Evolutionary conservation across 2,797 vertebrate species (phyloP).

Genomic region (Petrocephalus schoutedeni): DNA sequence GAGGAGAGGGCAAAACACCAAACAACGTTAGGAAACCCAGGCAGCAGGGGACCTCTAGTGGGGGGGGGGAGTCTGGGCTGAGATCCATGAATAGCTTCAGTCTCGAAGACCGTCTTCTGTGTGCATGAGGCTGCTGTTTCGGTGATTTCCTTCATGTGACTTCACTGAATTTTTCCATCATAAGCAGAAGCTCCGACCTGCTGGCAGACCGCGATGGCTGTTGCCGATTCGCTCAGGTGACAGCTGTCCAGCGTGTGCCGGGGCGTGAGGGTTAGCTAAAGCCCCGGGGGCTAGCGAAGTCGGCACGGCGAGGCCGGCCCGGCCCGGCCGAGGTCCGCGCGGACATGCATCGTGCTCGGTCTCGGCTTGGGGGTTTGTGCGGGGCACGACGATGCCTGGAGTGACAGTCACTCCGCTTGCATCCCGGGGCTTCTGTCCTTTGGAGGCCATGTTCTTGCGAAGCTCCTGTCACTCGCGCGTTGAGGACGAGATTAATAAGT

Average conservation of each 20-base stretch:
- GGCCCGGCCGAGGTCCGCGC: not conserved
- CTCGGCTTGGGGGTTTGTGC: not conserved
- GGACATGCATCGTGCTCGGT: not conserved
- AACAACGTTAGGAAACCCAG: not conserved
- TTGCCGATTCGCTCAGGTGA: not conserved
- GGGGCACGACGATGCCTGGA: conserved; percentile 13
- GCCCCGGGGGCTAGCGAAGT: not conserved
- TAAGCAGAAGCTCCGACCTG: not conserved
- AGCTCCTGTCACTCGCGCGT: conserved; percentile 51
- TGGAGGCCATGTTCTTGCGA: conserved; percentile 43
- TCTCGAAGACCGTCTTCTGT: not conserved
- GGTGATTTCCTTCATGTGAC: not conserved
- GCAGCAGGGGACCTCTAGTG: not conserved
- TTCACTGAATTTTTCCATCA: not conserved
- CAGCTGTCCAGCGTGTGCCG: not conserved
- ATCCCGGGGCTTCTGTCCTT: conserved; percentile 42
- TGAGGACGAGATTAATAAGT: conserved; percentile 58
- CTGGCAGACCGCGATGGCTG: not conserved
- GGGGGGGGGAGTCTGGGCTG: not conserved
- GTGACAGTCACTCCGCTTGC: conserved; percentile 29
- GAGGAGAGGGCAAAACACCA: conserved; percentile 16
- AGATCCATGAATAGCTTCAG: conserved; percentile 12
- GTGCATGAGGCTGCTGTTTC: not conserved
- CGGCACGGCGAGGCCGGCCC: not conserved
- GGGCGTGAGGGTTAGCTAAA: not conserved